Conservation (phyloP, 2,113 vertebrate genomes). For the zebrafish (Danio rerio) region GRCz12tu NC_133193.1:27089001-27089500, state of each 20-base stretch:
- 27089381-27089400: no score
- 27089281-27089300: no score
- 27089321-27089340: slow-evolving; percentile 11
- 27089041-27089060: slow-evolving; percentile 43
- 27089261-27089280: slow-evolving; percentile 1
- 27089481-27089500: no score
- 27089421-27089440: no score
- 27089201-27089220: slow-evolving; percentile 51
- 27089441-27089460: no score
- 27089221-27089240: slow-evolving; percentile 37
- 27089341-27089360: slow-evolving; percentile 5
- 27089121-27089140: slow-evolving; percentile 67
- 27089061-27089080: slow-evolving; percentile 37
- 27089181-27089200: slow-evolving; percentile 58
- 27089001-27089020: slow-evolving; percentile 39
- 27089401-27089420: no score
- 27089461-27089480: no score
- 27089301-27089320: slow-evolving; percentile 5
- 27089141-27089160: slow-evolving; percentile 63
- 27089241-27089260: slow-evolving; percentile 36
- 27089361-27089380: no score
- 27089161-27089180: slow-evolving; percentile 58
- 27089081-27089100: slow-evolving; percentile 69
- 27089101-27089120: slow-evolving; percentile 75
- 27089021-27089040: slow-evolving; percentile 39